Evolutionary conservation across 2,888 invertebrate species (phyloP).

Genomic region (Drosophila affinis): DNA sequence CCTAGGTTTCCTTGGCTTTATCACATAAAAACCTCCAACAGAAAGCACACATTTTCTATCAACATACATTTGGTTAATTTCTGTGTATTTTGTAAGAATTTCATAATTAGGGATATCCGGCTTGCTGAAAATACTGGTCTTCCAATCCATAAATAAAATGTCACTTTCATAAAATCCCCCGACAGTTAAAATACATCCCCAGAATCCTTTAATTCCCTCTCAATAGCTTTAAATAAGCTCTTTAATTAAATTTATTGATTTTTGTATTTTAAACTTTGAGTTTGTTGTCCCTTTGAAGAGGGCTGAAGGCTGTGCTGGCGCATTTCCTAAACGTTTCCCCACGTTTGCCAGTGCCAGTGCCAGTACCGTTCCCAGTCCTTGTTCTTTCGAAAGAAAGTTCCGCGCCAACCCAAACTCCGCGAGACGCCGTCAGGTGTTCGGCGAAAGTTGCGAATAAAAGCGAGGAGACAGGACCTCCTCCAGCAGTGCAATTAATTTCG

Average conservation of each 20-base stretch:
- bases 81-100: no score
- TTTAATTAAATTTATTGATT: slow-evolving; percentile 49
- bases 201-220: slow-evolving; percentile 21
- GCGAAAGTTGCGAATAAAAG: slow-evolving; percentile 35
- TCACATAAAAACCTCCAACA: no score
- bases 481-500: slow-evolving; percentile 56
- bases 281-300: slow-evolving; percentile 19
- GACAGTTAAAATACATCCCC: slow-evolving; percentile 11
- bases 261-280: slow-evolving; percentile 39
- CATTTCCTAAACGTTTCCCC: not conserved
- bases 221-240: slow-evolving; percentile 35
- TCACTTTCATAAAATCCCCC: not conserved
- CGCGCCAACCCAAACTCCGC: slow-evolving; percentile 23
- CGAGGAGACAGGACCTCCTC: slow-evolving; percentile 40
- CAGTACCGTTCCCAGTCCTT: slow-evolving; percentile 1
- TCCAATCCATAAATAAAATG: slow-evolving; percentile 8
- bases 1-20: no score
- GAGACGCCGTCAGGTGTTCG: slow-evolving; percentile 42
- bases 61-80: no score
- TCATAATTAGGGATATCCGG: no score
- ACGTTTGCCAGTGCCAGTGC: not conserved
- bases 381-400: slow-evolving; percentile 10
- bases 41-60: no score
- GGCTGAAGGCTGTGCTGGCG: not conserved
- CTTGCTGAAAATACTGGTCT: no score